These are phyloP conservation scores for Cottus gobio DNA, from an alignment of 2,113 vertebrate species.

Conservation along the genomic window DNA sequence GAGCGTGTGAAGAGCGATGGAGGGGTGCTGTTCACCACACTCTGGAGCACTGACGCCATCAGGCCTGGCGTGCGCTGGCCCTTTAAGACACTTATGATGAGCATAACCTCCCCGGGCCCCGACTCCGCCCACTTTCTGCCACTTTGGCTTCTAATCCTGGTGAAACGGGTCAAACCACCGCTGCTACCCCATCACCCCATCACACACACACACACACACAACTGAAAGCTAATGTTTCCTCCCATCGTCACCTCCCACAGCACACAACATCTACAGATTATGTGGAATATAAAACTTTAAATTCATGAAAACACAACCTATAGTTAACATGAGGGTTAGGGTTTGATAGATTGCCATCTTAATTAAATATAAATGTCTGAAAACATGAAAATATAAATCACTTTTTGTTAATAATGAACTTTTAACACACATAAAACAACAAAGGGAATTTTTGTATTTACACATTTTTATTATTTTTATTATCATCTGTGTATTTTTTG, in stretches of 20 bases:
- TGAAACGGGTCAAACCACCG: constrained; percentile 66
- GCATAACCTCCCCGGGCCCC: constrained; percentile 46
- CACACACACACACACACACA: not conserved
- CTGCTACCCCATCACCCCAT: too few species aligned
- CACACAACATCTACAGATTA: not conserved
- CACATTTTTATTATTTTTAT: constrained; percentile 1
- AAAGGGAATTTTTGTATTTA: not conserved
- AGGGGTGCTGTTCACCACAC: constrained; percentile 59
- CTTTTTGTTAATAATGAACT: not conserved
- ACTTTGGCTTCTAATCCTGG: constrained; percentile 70
- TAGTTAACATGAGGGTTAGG: too few species aligned
- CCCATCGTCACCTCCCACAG: not conserved
- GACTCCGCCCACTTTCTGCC: constrained; percentile 32
- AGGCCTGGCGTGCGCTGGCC: constrained; percentile 49
- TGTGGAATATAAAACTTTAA: too few species aligned
- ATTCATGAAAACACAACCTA: too few species aligned
- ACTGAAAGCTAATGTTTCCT: constrained; percentile 11
- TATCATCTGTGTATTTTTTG: not conserved
- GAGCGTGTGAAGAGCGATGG: constrained; percentile 55
- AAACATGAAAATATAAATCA: not conserved
- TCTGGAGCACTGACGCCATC: constrained; percentile 30
- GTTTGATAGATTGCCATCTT: not conserved
- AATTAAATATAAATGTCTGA: not conserved
- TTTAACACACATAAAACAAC: not conserved
- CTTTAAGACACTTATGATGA: constrained; percentile 61